Evolutionary conservation across 2,113 vertebrate genomes (phyloP), one percentile per base, ranked within the genome.

Genomic region (Pycnonotus jocosus): DNA sequence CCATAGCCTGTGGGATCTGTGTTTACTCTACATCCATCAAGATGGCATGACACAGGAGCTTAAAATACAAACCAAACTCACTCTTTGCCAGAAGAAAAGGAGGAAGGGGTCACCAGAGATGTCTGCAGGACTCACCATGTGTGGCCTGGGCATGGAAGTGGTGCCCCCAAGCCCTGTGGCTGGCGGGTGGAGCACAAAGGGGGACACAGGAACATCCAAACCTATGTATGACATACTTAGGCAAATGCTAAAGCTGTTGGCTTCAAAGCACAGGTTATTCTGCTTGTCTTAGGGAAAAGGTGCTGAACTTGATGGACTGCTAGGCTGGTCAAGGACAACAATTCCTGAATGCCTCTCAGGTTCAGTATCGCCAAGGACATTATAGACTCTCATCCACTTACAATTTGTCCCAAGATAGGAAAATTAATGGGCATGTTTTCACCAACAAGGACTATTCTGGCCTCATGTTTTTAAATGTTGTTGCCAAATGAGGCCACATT

Each of bases 261-360:
- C 74, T 90, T 91, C 74, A 92, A 79, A 91, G 87, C 62, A 62
- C n/a, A 24, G 51, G 45, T 82, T 92, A 88, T 69, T 82, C 58
- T 54, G 17, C 51, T 33, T 83, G 30, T 83, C 62, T 77, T 47
- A 86, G 56, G 35, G 68, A 24, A 58, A 82, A 76, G 74, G 40
- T 71, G 62, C 51, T 94, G 81, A 80, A 83, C 68, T 68, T 56
- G 42, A 68, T 71, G 20, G 40, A 66, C 79, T 72, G 16, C 58
- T 60, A 76, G 24, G 11, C 54, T 90, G 71, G 58, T 62, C 47
- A 51, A 62, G 64, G 18, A 66, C 0, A 1, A 7, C 38, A 90
- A 74, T 60, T 94, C 16, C 25, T 28, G 17, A 51, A 74, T 86
- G 17, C 40, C 38, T 81, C 78, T 95, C 27, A 47, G 68, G 16